Evolutionary conservation across 2,888 invertebrate species (phyloP), one percentile per base, ranked within the genome.

Genomic region (Laspeyria flexula): DNA sequence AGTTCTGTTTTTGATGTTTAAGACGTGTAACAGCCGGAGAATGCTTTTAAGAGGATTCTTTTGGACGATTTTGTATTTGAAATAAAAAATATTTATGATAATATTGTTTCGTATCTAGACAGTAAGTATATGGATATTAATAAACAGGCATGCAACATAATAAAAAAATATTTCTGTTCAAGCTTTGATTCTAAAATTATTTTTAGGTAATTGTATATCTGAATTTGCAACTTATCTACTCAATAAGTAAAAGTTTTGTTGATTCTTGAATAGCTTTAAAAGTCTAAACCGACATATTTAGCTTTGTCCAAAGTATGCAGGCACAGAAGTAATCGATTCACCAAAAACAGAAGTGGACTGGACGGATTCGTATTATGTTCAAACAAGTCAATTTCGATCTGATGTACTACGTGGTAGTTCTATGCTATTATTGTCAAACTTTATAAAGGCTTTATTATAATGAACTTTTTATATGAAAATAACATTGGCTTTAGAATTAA

Each of bases 301-400:
- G 33, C 29, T 45, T 34, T 33, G 12, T 38, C 37, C 15, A 23
- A 33, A 35, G 23, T 40, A 3, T 31, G 37, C 37, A 45, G 45
- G 30, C 41, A 38, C 16, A 43, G 18, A 38, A 23, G 31, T 34
- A 37, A 31, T 38, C 31, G 31, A 16, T 49, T 30, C 12, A 38
- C 30, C 33, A 41, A 45, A 45, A 46, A 49, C 16, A 21, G 4
- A 43, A 33, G 47, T 9, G 34, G 12, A 35, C 12, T 37, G 43
- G 53, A 55, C 43, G 45, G 60, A 52, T 60, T 68, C 49, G 71
- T 71, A 76, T 77, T 75, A 69, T 66, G 63, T 58, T 64, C 63
- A 61, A 62, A 43, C 40, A 5, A 21, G 64, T 49, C 50, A 31
- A 43, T 59, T 52, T n/a, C 6, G 9, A 31, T 10, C 31, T 31